Percentiles rank a stretch among this genome's conserved stretches.
These are phyloP conservation scores for Holothuria glaberrima DNA, from an alignment of 35 echinoderm and acorn worm genomes.

Conservation along the genomic window DNA sequence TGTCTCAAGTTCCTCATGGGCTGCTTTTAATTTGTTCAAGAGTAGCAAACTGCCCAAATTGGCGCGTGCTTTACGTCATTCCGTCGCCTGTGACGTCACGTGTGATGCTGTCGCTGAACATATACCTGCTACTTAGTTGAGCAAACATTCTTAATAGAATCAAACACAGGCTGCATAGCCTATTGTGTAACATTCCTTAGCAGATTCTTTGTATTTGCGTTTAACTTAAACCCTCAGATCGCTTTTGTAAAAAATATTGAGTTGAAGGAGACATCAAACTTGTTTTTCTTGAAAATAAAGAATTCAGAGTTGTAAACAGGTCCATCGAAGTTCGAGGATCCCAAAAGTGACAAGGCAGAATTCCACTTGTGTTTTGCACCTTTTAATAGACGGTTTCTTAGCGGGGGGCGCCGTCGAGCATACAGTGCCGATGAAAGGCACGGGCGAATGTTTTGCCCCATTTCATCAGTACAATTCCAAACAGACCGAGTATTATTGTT, in stretches of 20 bases:
- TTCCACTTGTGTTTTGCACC: neutral
- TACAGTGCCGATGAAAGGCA: neutral
- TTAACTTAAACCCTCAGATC: slow-evolving; percentile 5
- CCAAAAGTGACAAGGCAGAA: slow-evolving; percentile 22
- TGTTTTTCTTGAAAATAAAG: slow-evolving; percentile 17
- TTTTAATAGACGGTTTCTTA: slow-evolving; percentile 2
- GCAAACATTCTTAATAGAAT: slow-evolving; percentile 4
- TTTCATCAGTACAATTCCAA: slow-evolving; percentile 2
- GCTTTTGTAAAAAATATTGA: neutral
- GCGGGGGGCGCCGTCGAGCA: slow-evolving; percentile 29
- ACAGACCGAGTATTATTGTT: slow-evolving; percentile 3
- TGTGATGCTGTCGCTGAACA: neutral
- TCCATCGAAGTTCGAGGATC: neutral
- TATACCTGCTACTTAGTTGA: neutral
- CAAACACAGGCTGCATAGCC: neutral
- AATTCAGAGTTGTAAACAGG: slow-evolving; percentile 8
- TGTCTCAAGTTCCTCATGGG: too few species aligned
- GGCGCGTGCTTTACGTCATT: too few species aligned
- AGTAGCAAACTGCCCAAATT: too few species aligned
- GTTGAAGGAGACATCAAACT: slow-evolving; percentile 17
- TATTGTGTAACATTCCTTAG: slow-evolving; percentile 35
- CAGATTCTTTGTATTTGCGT: slow-evolving; percentile 31
- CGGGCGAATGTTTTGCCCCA: slow-evolving; percentile 36
- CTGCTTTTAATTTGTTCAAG: too few species aligned
- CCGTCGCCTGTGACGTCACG: neutral